These are phyloP conservation scores for Cuculus canorus DNA, from an alignment of 2,797 vertebrate genomes.

Conservation along the genomic window DNA sequence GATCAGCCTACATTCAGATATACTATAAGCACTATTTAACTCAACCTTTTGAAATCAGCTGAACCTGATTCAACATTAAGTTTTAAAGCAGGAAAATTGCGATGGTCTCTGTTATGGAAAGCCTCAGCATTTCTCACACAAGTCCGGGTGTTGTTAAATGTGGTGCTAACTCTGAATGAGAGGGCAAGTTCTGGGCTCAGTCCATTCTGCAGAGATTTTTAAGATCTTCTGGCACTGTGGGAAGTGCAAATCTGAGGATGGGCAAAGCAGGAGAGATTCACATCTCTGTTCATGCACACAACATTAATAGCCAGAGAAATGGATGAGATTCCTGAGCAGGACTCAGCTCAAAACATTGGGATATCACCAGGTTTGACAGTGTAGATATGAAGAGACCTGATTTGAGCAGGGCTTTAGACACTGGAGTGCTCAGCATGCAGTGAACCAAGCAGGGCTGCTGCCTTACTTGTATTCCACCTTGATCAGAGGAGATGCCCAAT, in stretches of 20 bases:
- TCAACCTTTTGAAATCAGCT: not conserved
- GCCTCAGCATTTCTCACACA: not conserved
- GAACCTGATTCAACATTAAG: not conserved
- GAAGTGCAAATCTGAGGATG: not conserved
- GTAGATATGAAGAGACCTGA: not conserved
- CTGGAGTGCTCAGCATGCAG: not conserved
- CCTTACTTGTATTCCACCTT: accelerated
- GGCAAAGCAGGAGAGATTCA: not conserved
- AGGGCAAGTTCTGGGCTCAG: not conserved
- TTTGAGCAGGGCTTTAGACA: not conserved
- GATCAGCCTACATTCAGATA: not conserved
- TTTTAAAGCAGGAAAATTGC: not conserved
- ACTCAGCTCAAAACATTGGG: not conserved
- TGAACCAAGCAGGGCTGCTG: not conserved
- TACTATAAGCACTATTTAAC: not conserved
- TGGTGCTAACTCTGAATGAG: not conserved
- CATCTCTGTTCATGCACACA: not conserved
- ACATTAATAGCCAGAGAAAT: not conserved
- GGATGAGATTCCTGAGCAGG: not conserved
- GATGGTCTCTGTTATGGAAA: not conserved
- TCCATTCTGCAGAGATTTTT: not conserved
- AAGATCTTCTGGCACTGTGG: not conserved
- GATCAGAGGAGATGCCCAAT: not conserved
- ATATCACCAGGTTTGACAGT: not conserved
- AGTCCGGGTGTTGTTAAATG: not conserved